Conservation (phyloP, 2,888 invertebrate genomes). For the Rugalucina vietnamica region DNA sequence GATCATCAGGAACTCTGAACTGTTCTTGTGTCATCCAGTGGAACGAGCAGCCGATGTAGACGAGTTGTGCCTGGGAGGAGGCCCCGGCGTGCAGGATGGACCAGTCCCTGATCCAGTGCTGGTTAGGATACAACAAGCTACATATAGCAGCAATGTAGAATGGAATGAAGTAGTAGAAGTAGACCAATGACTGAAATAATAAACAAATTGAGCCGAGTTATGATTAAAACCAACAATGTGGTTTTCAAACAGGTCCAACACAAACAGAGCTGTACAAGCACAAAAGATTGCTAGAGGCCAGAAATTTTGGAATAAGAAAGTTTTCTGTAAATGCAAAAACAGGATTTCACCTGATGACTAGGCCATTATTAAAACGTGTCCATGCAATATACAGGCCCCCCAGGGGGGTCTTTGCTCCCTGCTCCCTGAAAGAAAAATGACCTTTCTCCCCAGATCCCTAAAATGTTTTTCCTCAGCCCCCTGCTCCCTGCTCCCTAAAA, state of each 20-base stretch:
- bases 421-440: too few species aligned
- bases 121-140: conserved; percentile 71
- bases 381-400: too few species aligned
- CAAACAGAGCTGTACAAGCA: too few species aligned
- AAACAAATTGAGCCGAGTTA: not conserved
- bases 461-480: too few species aligned
- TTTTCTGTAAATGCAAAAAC: too few species aligned
- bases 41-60: conserved; percentile 69
- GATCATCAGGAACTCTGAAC: conserved; percentile 60
- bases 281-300: too few species aligned
- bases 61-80: conserved; percentile 77
- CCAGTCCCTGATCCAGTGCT: conserved; percentile 78
- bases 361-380: too few species aligned
- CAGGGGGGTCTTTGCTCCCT: too few species aligned
- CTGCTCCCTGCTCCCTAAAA: too few species aligned
- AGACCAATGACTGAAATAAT: conserved; percentile 77
- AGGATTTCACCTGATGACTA: too few species aligned
- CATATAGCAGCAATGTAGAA: conserved; percentile 75
- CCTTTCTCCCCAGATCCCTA: too few species aligned
- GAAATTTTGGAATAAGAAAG: not conserved
- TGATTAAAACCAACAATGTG: not conserved
- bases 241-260: too few species aligned
- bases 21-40: conserved; percentile 70
- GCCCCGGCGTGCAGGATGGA: conserved; percentile 80
- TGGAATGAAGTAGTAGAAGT: conserved; percentile 80